These are phyloP conservation scores for Amphipyra tragopoginis DNA, from an alignment of 2,888 invertebrate genomes.

Conservation along the genomic window DNA sequence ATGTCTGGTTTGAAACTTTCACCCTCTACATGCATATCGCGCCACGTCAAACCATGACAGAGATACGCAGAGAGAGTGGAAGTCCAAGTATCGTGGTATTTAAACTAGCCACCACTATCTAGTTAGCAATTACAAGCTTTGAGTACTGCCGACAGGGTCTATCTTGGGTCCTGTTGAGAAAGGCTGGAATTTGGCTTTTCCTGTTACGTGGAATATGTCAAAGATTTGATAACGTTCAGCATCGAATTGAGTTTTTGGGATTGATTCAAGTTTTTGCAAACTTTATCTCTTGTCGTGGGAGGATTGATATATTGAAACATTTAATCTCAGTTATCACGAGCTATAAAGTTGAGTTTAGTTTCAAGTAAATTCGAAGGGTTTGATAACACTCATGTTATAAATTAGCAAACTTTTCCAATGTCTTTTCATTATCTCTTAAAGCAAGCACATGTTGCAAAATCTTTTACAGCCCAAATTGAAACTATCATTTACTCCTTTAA, in stretches of 20 bases:
- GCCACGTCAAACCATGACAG: conserved; percentile 52
- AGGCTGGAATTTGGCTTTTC: not conserved
- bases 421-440: too few species aligned
- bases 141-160: conserved; percentile 36
- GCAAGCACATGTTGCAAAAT: too few species aligned
- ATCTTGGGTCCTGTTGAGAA: conserved; percentile 14
- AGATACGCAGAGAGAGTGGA: conserved; percentile 59
- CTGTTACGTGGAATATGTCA: not conserved
- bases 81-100: conserved; percentile 46
- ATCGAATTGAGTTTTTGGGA: not conserved
- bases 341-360: too few species aligned
- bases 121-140: conserved; percentile 50
- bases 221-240: not conserved
- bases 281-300: too few species aligned
- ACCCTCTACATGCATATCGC: conserved; percentile 59
- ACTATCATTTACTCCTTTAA: not conserved
- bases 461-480: not conserved
- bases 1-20: conserved; percentile 48
- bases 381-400: too few species aligned
- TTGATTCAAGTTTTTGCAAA: not conserved
- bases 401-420: too few species aligned
- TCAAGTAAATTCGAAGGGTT: too few species aligned
- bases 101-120: conserved; percentile 47
- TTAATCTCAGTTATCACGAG: too few species aligned
- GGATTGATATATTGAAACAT: too few species aligned